Evolutionary conservation across 2,888 invertebrate genomes (phyloP), one percentile per base, ranked within the genome.

Genomic region (Xiphydria camelus): DNA sequence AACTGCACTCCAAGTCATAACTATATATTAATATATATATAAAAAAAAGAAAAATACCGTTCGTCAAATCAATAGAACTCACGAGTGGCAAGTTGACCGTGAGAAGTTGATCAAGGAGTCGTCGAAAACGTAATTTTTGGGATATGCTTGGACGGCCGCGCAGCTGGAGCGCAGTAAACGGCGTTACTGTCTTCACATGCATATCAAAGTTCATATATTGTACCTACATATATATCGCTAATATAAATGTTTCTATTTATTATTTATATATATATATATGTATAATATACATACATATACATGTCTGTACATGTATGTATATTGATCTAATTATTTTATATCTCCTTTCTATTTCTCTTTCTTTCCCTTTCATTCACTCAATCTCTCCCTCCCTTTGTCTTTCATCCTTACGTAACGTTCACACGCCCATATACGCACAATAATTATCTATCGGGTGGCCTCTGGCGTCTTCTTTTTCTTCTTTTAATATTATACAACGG

Each of bases 21-120:
- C 41, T 29, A 7, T 33, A 48, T 45, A 57, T 53, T 65, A 67
- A 68, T 64, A 65, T 67, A 70, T 65, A 67, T 66, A 69, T 67
- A 48, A 55, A 53, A 42, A 59, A 53, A 60, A 57, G 54, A 53
- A 57, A 45, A 53, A 47, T 47, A 51, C 47, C 17, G 19, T 19
- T 22, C 21, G 17, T 41, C 25, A 34, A 19, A 9, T 31, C 12
- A 42, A 37, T 48, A 19, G 23, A 38, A 34, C 41, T 44, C 41
- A 44, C 45, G 45, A 49, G 51, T 36, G 21, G 17, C 20, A 51
- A 46, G 3, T 23, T 6, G 34, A 33, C n/a, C 9, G 47, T 42
- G 46, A 55, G 47, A 12, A 12, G 12, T 45, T 41, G 29, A 10
- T 52, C 61, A n/a, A n/a, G n/a, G n/a, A n/a, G n/a, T n/a, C n/a